A percentile compares a stretch with the other conserved stretches of the same genome.
These are phyloP conservation scores for Eubasilissa splendida DNA, from an alignment of 2,888 invertebrate genomes.

Conservation along the genomic window DNA sequence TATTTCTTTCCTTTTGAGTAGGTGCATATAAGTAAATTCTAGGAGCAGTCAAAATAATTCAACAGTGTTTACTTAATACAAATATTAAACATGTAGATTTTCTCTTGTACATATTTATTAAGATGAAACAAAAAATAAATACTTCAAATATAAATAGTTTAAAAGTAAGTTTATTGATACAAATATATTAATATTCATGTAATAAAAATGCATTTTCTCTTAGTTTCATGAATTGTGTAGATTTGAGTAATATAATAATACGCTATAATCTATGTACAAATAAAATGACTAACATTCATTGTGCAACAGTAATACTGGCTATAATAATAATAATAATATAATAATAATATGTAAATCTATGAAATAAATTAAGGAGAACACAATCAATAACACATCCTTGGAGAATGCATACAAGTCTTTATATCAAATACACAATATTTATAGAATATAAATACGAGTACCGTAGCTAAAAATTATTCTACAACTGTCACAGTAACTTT, in stretches of 20 bases:
- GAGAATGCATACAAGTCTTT: constrained; percentile 47
- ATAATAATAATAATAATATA: constrained; percentile 35
- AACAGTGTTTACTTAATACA: no score
- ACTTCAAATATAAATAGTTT: constrained; percentile 10
- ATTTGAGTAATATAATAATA: constrained; percentile 27
- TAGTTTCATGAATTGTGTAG: constrained; percentile 47
- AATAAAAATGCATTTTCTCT: constrained; percentile 48
- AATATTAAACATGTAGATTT: no score
- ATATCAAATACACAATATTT: constrained; percentile 50
- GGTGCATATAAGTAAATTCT: no score
- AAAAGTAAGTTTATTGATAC: constrained; percentile 12
- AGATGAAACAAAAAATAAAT: neutral
- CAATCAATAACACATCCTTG: constrained; percentile 42
- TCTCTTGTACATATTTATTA: no score
- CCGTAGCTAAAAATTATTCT: constrained; percentile 51
- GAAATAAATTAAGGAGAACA: constrained; percentile 46
- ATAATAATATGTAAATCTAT: constrained; percentile 38
- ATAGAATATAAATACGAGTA: constrained; percentile 43
- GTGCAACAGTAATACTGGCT: constrained; percentile 56
- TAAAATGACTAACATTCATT: constrained; percentile 56
- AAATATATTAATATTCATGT: constrained; percentile 22
- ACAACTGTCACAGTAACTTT: constrained; percentile 45
- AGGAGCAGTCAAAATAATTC: no score
- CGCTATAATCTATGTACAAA: constrained; percentile 54
- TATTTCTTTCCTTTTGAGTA: no score